These are phyloP conservation scores for Chionodraco myersi DNA, from an alignment of 2,113 vertebrate genomes.

Conservation along the genomic window DNA sequence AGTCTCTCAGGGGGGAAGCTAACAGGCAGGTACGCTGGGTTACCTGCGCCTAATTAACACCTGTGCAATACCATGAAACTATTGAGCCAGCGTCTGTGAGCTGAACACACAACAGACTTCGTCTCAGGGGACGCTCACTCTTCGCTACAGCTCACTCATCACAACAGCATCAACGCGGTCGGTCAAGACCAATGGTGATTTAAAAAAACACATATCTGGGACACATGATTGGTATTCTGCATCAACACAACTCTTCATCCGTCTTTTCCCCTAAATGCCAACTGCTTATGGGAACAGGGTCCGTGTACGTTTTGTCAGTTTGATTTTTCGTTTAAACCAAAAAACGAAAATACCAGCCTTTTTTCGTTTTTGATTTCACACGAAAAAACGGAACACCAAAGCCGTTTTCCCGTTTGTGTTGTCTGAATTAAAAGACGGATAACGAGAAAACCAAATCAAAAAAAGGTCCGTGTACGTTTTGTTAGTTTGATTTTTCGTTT, in stretches of 20 bases:
- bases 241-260: background rate
- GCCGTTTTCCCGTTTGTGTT: too few relatives aligned
- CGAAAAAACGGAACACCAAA: too few relatives aligned
- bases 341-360: too few relatives aligned
- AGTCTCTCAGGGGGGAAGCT: slow-evolving; percentile 19
- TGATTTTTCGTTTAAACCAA: too few relatives aligned
- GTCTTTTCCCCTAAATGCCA: background rate
- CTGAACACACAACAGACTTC: slow-evolving; percentile 4
- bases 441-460: too few relatives aligned
- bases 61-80: slow-evolving; percentile 58
- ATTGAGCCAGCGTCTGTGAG: slow-evolving; percentile 47
- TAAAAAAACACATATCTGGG: background rate
- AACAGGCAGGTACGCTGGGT: slow-evolving; percentile 26
- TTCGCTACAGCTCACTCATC: background rate
- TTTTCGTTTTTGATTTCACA: too few relatives aligned
- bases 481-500: too few relatives aligned
- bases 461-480: too few relatives aligned
- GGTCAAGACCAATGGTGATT: background rate
- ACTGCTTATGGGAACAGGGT: background rate
- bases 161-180: background rate
- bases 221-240: background rate
- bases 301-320: too few relatives aligned
- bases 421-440: too few relatives aligned
- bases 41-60: slow-evolving; percentile 68
- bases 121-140: slow-evolving; percentile 26